A percentile compares a stretch with the other conserved stretches of the same genome.
Evolutionary conservation across 2,113 vertebrate genomes (phyloP).

Genomic region (human (Homo sapiens)): GRCh38 chr9:136242501-136243000

Average conservation of each 20-base stretch:
- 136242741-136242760: background rate
- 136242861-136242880: background rate
- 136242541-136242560: background rate
- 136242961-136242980: too few species aligned
- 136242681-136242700: background rate
- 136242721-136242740: background rate
- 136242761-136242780: background rate
- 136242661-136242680: background rate
- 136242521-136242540: background rate
- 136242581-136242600: background rate
- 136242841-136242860: background rate
- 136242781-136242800: background rate
- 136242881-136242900: too few species aligned
- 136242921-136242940: too few species aligned
- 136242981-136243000: too few species aligned
- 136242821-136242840: background rate
- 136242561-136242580: too few species aligned
- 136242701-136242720: background rate
- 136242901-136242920: too few species aligned
- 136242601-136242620: accelerated
- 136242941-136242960: too few species aligned
- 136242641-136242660: background rate
- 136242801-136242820: background rate
- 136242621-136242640: background rate
- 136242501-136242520: background rate